phyloP scores from a whole-genome alignment of 2,113 vertebrate species.

The Zosterops borbonicus region DNA sequence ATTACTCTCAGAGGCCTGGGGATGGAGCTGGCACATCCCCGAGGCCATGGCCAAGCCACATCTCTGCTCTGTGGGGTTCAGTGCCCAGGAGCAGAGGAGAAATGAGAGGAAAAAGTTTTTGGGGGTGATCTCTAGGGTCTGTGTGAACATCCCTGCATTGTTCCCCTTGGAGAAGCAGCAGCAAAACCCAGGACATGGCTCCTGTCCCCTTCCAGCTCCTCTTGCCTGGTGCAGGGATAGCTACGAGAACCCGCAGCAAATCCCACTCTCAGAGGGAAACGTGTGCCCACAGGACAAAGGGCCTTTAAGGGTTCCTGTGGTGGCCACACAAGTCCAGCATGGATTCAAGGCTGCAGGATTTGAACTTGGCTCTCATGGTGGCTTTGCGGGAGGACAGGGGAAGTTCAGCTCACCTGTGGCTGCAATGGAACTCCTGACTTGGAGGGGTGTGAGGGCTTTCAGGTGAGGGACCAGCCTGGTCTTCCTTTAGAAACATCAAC shows the following conservation, averaged over 20 bases:
- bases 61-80: background rate
- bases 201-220: background rate
- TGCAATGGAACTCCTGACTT: background rate
- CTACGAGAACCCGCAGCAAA: background rate
- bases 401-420: background rate
- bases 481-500: background rate
- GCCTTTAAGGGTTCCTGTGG: background rate
- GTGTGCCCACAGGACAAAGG: background rate
- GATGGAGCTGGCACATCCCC: accelerated
- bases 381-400: accelerated
- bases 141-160: background rate
- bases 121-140: background rate
- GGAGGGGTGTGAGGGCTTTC: background rate
- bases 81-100: accelerated
- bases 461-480: background rate
- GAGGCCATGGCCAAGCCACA: background rate
- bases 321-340: background rate
- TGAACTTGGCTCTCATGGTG: background rate
- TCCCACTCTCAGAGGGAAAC: background rate
- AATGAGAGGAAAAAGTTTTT: background rate
- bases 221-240: background rate
- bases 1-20: background rate
- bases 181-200: background rate
- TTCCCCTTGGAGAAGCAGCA: background rate
- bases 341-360: background rate